Percentiles rank a stretch among this genome's conserved stretches.
Evolutionary conservation across 2,797 vertebrate species (phyloP).

Genomic region (Acomys russatus): DNA sequence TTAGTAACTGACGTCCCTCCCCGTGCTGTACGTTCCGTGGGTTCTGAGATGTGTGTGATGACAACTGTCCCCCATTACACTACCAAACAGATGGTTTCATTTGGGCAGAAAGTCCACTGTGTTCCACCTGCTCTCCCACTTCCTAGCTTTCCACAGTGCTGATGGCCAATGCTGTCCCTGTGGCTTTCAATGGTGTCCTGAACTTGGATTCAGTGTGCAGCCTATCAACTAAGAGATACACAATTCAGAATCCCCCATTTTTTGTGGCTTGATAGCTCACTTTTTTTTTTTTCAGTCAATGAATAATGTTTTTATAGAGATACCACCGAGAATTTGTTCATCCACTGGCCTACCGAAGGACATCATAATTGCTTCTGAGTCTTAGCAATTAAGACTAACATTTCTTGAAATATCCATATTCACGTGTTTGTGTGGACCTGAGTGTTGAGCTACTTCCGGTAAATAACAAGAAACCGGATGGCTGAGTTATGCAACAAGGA

Average conservation of each 20-base stretch:
- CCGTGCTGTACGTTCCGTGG: accelerated
- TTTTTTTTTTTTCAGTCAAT: background rate
- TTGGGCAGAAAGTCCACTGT: background rate
- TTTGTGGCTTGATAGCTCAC: background rate
- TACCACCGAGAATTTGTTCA: background rate
- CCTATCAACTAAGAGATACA: background rate
- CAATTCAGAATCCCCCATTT: too few species aligned
- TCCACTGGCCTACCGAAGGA: background rate
- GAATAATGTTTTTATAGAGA: background rate
- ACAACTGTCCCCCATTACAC: accelerated
- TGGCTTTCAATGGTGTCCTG: too few species aligned
- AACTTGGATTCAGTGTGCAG: background rate
- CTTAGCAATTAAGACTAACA: background rate
- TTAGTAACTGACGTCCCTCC: background rate
- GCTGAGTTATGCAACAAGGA: background rate
- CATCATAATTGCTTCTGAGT: background rate
- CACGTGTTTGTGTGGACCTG: background rate
- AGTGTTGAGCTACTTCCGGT: background rate
- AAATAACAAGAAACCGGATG: background rate
- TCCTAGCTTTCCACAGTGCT: too few species aligned
- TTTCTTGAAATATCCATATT: background rate
- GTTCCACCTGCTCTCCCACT: background rate
- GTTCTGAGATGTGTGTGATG: background rate
- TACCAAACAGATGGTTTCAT: too few species aligned
- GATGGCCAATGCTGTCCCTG: too few species aligned